These are phyloP conservation scores for Drosophila parabipectinata DNA, from an alignment of 1,140 invertebrate species.

Conservation along the genomic window DNA sequence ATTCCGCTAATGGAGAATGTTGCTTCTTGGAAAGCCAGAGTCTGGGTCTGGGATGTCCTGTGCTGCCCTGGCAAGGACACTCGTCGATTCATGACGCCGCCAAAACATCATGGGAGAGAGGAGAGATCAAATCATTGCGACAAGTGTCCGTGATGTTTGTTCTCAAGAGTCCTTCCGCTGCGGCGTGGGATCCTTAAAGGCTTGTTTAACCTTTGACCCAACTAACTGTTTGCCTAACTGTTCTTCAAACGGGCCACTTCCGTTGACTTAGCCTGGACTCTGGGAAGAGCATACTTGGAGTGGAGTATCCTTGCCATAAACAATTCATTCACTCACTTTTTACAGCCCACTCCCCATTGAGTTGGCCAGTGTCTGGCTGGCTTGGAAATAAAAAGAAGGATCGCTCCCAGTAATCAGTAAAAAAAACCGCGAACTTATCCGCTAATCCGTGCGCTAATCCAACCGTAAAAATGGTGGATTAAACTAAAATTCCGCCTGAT, in stretches of 20 bases:
- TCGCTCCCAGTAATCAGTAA: slow-evolving; percentile 44
- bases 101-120: slow-evolving; percentile 14
- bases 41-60: too few relatives aligned
- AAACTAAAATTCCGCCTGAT: slow-evolving; percentile 52
- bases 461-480: slow-evolving; percentile 80
- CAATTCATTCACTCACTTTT: slow-evolving; percentile 43
- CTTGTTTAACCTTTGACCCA: slow-evolving; percentile 66
- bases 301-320: background rate
- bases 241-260: slow-evolving; percentile 9
- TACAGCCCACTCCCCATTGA: slow-evolving; percentile 26
- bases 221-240: slow-evolving; percentile 22
- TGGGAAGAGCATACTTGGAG: background rate
- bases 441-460: slow-evolving; percentile 71
- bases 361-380: background rate
- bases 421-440: slow-evolving; percentile 74
- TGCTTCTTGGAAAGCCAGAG: slow-evolving; percentile 13
- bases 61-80: slow-evolving; percentile 13
- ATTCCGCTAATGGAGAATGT: slow-evolving; percentile 22
- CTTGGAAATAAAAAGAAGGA: slow-evolving; percentile 25
- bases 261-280: slow-evolving; percentile 10
- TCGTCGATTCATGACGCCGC: slow-evolving; percentile 45
- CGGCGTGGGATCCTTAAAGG: slow-evolving; percentile 51
- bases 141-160: slow-evolving; percentile 48
- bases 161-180: slow-evolving; percentile 13
- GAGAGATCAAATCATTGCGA: slow-evolving; percentile 25